phyloP scores from a whole-genome alignment of 2,797 vertebrate genomes.

The Lates japonicus region DNA sequence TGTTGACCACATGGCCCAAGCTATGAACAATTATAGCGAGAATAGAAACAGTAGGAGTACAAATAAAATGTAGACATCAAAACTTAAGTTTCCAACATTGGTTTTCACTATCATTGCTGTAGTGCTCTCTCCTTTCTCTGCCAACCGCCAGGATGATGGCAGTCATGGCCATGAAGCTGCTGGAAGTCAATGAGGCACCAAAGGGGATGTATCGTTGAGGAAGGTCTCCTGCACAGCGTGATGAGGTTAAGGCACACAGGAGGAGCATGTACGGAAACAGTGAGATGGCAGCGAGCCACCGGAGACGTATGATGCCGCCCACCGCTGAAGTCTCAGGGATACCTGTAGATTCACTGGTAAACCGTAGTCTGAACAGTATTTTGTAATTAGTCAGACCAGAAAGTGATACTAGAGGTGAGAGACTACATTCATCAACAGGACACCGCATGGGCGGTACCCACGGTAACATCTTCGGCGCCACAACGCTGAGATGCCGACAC shows the following conservation, averaged over 20 bases:
- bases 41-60: conserved; percentile 26
- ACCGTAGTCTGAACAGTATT: conserved; percentile 87
- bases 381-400: conserved; percentile 18
- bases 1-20: conserved; percentile 92
- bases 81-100: not conserved
- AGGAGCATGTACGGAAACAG: conserved; percentile 97
- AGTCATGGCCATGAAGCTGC: conserved; percentile 91
- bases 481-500: conserved; percentile 89
- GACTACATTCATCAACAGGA: not conserved
- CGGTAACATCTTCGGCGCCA: conserved; percentile 93
- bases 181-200: conserved; percentile 95
- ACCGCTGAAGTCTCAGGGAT: conserved; percentile 90
- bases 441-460: conserved; percentile 80
- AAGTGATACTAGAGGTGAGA: not conserved
- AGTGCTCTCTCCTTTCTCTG: not conserved
- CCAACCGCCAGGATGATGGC: conserved; percentile 92
- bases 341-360: conserved; percentile 86
- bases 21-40: conserved; percentile 90
- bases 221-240: conserved; percentile 95
- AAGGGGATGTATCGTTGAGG: conserved; percentile 97
- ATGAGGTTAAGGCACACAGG: conserved; percentile 98
- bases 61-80: not conserved
- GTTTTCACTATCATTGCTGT: not conserved
- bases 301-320: conserved; percentile 92
- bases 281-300: conserved; percentile 92